Evolutionary conservation across 2,113 vertebrate species (phyloP).

Genomic region (Cynopterus brachyotis): DNA sequence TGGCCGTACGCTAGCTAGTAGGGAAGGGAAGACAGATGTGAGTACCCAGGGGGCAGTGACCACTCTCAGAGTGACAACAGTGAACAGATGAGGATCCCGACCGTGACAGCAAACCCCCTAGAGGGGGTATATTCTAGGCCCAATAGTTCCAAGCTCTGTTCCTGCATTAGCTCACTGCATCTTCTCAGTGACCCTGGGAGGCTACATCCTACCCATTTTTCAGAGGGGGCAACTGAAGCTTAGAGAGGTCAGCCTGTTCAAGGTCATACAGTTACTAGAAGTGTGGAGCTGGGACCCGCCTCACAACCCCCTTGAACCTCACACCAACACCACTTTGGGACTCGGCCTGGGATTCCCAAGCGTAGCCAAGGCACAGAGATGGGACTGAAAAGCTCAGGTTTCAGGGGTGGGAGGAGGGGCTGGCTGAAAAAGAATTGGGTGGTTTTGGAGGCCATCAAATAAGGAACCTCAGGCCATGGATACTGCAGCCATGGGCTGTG

Average conservation of each 20-base stretch:
- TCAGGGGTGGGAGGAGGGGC: background rate
- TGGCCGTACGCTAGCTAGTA: slow-evolving; percentile 92
- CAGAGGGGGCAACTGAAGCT: background rate
- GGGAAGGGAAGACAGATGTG: rapidly evolving
- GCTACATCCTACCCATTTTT: background rate
- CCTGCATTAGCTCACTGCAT: background rate
- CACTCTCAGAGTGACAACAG: background rate
- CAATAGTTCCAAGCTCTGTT: background rate
- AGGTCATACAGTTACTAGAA: background rate
- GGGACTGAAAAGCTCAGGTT: background rate
- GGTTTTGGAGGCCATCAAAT: background rate
- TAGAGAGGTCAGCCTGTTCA: background rate
- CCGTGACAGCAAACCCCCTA: rapidly evolving
- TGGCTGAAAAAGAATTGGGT: background rate
- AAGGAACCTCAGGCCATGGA: background rate
- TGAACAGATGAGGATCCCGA: background rate
- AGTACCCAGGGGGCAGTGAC: background rate
- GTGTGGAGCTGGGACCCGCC: background rate
- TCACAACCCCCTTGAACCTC: background rate
- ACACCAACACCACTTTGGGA: background rate
- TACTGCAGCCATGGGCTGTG: background rate
- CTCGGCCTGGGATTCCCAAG: background rate
- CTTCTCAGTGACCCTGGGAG: background rate
- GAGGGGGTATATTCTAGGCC: background rate
- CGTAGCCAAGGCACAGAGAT: too few relatives aligned